Evolutionary conservation across 2,797 vertebrate genomes (phyloP).

Genomic region (Falco biarmicus): DNA sequence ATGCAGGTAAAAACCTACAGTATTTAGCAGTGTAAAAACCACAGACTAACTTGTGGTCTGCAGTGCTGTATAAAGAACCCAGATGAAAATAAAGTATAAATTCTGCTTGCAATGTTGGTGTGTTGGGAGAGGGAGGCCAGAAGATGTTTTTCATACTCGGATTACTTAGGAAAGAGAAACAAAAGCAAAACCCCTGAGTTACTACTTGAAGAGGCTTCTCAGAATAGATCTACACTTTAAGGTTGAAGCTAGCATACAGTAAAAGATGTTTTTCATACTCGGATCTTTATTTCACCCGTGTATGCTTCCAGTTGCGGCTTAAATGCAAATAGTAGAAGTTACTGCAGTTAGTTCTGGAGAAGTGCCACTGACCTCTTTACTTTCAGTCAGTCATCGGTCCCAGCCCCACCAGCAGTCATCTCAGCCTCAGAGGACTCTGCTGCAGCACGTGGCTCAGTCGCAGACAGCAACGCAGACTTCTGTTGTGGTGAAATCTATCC

Average conservation of each 20-base stretch:
- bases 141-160: not conserved
- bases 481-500: slow-evolving; percentile 84
- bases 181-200: not conserved
- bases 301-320: slow-evolving; percentile 56
- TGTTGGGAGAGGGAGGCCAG: not conserved
- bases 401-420: slow-evolving; percentile 80
- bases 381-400: slow-evolving; percentile 84
- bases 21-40: not conserved
- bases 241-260: not conserved
- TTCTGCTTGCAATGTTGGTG: not conserved
- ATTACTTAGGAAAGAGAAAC: not conserved
- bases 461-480: slow-evolving; percentile 85
- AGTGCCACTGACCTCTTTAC: slow-evolving; percentile 74
- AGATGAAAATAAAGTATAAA: not conserved
- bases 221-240: not conserved
- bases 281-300: not conserved
- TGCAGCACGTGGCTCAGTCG: slow-evolving; percentile 81
- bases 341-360: slow-evolving; percentile 68
- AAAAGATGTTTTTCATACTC: not conserved
- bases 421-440: slow-evolving; percentile 81
- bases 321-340: slow-evolving; percentile 54
- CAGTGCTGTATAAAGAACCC: not conserved
- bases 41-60: not conserved
- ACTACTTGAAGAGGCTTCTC: not conserved
- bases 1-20: not conserved